Conservation (phyloP, 2,113 vertebrate genomes). For the Pagrus major region DNA sequence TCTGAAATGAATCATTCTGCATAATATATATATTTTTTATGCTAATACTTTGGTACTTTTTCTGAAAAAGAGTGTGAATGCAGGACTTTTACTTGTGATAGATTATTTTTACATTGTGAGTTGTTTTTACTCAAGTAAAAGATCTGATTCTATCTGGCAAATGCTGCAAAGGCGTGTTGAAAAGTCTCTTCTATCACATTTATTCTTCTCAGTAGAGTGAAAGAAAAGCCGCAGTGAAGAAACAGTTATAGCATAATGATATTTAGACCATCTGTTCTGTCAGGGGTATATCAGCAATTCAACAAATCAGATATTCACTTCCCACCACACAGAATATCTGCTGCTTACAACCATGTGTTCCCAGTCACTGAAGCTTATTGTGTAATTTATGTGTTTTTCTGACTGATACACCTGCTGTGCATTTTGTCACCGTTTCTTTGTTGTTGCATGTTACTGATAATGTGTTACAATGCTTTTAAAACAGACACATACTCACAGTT, state of each 20-base stretch:
- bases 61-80: too few relatives aligned
- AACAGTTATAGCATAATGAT: neutral
- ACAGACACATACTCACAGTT: neutral
- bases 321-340: neutral
- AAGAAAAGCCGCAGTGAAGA: neutral
- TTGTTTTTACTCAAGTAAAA: neutral
- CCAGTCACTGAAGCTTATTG: neutral
- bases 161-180: neutral
- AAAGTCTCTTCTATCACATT: neutral
- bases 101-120: too few relatives aligned
- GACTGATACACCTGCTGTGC: neutral
- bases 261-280: neutral
- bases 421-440: neutral
- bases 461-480: neutral
- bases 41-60: neutral
- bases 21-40: neutral
- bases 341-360: neutral
- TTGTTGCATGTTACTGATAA: neutral
- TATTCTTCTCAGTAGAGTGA: neutral
- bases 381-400: neutral
- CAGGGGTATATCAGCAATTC: neutral
- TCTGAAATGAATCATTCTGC: neutral
- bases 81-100: neutral
- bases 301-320: neutral
- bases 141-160: neutral